Conservation (phyloP, 2,113 vertebrate species). For the Deroptyus accipitrinus region DNA sequence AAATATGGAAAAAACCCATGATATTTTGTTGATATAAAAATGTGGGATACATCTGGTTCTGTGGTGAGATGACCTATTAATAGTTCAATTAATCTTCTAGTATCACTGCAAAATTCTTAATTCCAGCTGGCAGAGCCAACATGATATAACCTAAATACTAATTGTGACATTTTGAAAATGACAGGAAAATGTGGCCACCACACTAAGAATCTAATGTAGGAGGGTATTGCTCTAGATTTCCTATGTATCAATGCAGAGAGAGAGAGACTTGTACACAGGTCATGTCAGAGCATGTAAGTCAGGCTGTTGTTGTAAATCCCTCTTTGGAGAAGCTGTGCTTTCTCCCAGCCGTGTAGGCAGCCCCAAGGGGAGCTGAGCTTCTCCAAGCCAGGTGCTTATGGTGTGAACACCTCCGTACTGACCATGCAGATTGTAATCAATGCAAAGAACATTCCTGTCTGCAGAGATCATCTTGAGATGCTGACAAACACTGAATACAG, state of each 20-base stretch:
- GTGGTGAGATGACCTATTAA: not conserved
- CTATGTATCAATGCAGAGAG: not conserved
- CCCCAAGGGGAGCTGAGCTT: not conserved
- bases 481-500: not conserved
- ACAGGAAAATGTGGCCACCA: not conserved
- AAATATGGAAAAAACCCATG: not conserved
- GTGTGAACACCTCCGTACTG: not conserved
- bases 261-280: not conserved
- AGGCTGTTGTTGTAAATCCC: not conserved
- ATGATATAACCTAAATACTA: not conserved
- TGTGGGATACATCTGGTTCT: not conserved
- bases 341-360: not conserved
- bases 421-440: not conserved
- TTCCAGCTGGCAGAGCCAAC: slow-evolving; percentile 2
- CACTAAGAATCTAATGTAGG: not conserved
- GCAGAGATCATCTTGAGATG: not conserved
- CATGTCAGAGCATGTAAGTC: not conserved
- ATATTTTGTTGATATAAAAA: not conserved
- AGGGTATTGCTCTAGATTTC: not conserved
- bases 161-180: not conserved
- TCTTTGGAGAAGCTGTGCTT: not conserved
- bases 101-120: not conserved
- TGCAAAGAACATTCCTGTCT: not conserved
- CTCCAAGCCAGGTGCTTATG: not conserved
- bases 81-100: slow-evolving; percentile 16